Evolutionary conservation across 2,113 vertebrate species (phyloP).

Genomic region (Tyrannus savana): DNA sequence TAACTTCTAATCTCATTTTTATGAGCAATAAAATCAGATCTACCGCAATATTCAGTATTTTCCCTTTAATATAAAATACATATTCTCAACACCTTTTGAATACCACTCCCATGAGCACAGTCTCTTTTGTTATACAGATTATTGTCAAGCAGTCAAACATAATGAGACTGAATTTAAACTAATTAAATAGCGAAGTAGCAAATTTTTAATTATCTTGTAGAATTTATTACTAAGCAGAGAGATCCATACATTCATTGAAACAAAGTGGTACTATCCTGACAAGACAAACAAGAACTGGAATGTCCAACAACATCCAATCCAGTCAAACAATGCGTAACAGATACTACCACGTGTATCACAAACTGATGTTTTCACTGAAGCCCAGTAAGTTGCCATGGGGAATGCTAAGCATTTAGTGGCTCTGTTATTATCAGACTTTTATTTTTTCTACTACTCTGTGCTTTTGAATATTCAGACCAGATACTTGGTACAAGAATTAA

Average conservation of each 20-base stretch:
- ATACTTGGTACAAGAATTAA: not conserved
- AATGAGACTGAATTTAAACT: not conserved
- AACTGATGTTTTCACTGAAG: not conserved
- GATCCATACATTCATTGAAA: not conserved
- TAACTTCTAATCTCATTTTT: not conserved
- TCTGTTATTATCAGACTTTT: not conserved
- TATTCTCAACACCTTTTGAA: not conserved
- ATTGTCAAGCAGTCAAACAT: not conserved
- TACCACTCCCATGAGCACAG: not conserved
- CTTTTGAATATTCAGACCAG: not conserved
- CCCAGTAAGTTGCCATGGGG: not conserved
- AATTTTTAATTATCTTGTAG: constrained; percentile 12
- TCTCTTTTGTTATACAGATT: not conserved
- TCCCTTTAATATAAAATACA: not conserved
- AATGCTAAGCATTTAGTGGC: not conserved
- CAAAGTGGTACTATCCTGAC: not conserved
- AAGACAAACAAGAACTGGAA: not conserved
- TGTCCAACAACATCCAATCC: not conserved
- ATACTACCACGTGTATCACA: not conserved
- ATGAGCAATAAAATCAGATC: not conserved
- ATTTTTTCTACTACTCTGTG: not conserved
- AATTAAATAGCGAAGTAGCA: not conserved
- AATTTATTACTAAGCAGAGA: not conserved
- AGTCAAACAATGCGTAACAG: not conserved
- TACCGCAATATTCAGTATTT: not conserved